Conservation (phyloP, 2,797 vertebrate genomes). For the Melanotaenia trifasciata region DNA sequence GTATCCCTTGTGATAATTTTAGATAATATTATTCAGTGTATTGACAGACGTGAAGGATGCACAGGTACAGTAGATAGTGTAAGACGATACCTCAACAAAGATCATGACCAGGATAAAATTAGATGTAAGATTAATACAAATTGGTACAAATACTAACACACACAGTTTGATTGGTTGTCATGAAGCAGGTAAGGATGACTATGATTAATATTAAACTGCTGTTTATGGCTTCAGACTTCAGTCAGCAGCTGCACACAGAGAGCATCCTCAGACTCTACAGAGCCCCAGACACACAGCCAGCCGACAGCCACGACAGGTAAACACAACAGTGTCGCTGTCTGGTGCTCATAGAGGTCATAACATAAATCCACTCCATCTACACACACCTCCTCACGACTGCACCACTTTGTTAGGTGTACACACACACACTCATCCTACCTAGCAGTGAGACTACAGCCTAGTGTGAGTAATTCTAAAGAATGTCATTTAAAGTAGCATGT, state of each 20-base stretch:
- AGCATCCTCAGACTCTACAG: constrained; percentile 56
- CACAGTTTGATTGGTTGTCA: neutral
- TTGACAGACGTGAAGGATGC: neutral
- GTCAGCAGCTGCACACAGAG: constrained; percentile 34
- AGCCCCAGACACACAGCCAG: constrained; percentile 45
- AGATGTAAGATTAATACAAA: neutral
- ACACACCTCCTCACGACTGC: too few species aligned
- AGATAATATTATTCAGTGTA: neutral
- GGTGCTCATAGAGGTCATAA: neutral
- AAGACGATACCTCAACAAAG: neutral
- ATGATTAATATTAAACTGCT: neutral
- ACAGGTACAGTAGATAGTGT: neutral
- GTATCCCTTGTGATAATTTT: too few species aligned
- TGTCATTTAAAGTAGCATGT: too few species aligned
- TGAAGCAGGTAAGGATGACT: neutral
- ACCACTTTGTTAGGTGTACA: too few species aligned
- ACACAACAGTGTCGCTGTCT: neutral
- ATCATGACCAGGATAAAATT: neutral
- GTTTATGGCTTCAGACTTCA: constrained; percentile 56
- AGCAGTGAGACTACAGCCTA: too few species aligned
- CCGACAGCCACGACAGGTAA: constrained; percentile 66
- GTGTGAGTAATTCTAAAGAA: too few species aligned
- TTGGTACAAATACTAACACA: neutral
- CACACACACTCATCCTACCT: too few species aligned
- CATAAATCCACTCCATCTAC: neutral